Base-by-base conservation (phyloP, 2,888 invertebrate genomes). In the Callosobruchus maculatus region DNA sequence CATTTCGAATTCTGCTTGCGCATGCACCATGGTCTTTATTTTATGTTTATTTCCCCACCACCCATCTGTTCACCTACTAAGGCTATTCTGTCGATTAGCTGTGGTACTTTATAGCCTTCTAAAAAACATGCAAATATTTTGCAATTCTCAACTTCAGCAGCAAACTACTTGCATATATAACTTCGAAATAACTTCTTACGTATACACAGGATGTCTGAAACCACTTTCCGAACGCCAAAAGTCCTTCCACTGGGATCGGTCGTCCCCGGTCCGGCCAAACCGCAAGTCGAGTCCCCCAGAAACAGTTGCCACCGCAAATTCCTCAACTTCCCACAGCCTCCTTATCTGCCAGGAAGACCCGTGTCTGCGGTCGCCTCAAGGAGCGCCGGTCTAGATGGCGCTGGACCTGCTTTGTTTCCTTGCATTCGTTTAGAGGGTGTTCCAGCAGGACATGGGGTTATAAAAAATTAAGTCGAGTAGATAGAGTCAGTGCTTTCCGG, bases 241-340 rank as follows among this genome's bases (percentile, higher is more conserved):
- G 49, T 49, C 49, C 18, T 18, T 49, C 49, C 49, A 13, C 13
- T 13, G 49, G 49, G 49, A 49, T 18, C 13, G 49, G 49, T 49
- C 49, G 18, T 1, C 13, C 49, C 49, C n/a, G n/a, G n/a, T n/a
- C n/a, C n/a, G 7, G 49, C 49, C 3, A 49, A 7, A 13, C 49
- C 49, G 49, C 49, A 49, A 18, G 49, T 18, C 49, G 49, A 49
- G 13, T 18, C 49, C 49, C 49, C 49, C 1, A 49, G 49, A 49
- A 49, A 49, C 49, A 74, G 73, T 73, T 76, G 71, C 66, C 30
- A 71, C 81, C 81, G 80, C 81, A 81, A 80, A 81, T 81, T 81
- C 78, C 80, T 81, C 78, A 80, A 78, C 77, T 76, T 78, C 77
- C 78, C 75, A 77, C 79, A 77, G 74, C 76, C 80, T 49, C 78